Conservation (phyloP, 2,888 invertebrate genomes). For the Tubiluchus corallicola region DNA sequence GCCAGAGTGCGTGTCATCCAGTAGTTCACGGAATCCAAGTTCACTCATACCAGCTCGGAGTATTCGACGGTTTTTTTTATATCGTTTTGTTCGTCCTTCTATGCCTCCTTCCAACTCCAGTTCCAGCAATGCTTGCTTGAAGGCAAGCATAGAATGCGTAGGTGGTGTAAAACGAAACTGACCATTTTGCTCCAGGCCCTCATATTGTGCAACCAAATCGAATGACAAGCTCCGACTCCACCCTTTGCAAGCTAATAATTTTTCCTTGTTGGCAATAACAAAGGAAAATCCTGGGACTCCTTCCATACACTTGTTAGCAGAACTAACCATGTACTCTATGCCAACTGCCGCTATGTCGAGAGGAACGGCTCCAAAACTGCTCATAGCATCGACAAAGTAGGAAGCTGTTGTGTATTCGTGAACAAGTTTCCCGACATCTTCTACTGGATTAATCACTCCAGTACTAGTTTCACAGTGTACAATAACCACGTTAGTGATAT, state of each 20-base stretch:
- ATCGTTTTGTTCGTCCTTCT: constrained; percentile 26
- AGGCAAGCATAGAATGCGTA: constrained; percentile 32
- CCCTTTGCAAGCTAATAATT: constrained; percentile 27
- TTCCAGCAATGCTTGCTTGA: constrained; percentile 29
- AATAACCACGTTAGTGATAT: constrained; percentile 27
- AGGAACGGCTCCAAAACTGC: constrained; percentile 33
- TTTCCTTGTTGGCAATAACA: constrained; percentile 25
- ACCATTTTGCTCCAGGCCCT: constrained; percentile 27
- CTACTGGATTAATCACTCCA: constrained; percentile 31
- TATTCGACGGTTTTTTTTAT: constrained; percentile 26
- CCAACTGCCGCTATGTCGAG: constrained; percentile 21
- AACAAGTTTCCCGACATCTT: constrained; percentile 26
- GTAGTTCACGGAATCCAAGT: constrained; percentile 29
- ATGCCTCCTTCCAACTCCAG: constrained; percentile 30
- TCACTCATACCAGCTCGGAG: constrained; percentile 28
- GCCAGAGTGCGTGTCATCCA: constrained; percentile 21
- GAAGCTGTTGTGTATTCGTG: constrained; percentile 17
- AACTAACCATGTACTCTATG: constrained; percentile 31
- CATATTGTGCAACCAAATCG: constrained; percentile 31
- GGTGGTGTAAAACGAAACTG: constrained; percentile 36
- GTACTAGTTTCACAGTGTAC: constrained; percentile 34
- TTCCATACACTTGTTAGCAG: constrained; percentile 34
- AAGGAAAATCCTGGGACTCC: constrained; percentile 34
- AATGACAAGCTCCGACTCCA: constrained; percentile 25
- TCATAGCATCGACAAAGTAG: constrained; percentile 34